Evolutionary conservation across 2,797 vertebrate genomes (phyloP).

Genomic region (Meriones psammophilus): DNA sequence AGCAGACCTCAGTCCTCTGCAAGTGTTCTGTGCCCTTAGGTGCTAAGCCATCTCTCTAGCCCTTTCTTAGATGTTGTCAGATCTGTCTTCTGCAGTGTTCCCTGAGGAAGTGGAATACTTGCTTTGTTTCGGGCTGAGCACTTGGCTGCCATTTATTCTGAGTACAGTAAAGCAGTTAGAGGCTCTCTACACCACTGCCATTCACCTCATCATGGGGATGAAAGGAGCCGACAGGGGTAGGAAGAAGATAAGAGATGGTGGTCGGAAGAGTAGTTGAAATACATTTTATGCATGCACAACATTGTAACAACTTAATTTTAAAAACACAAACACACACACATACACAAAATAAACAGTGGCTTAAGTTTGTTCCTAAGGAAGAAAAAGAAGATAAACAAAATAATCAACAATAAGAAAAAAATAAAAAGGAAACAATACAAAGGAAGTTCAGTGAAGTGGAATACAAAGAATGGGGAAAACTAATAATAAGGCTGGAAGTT

Average conservation of each 20-base stretch:
- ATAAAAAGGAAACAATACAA: background rate
- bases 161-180: background rate
- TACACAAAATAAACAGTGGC: background rate
- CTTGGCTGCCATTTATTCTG: background rate
- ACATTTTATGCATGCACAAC: background rate
- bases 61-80: background rate
- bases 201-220: background rate
- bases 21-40: background rate
- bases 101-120: background rate
- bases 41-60: too few species aligned
- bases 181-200: too few species aligned
- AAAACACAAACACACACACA: background rate
- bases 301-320: background rate
- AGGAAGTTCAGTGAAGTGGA: background rate
- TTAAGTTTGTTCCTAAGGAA: slow-evolving; percentile 13
- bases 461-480: background rate
- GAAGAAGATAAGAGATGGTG: background rate
- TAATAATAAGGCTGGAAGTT: background rate
- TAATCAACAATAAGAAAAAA: slow-evolving; percentile 1
- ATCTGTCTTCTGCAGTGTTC: background rate
- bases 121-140: background rate
- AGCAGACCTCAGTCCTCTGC: background rate
- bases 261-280: background rate
- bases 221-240: background rate
- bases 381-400: background rate